phyloP scores from a whole-genome alignment of 2,113 vertebrate genomes.

The Pagrus major region DNA sequence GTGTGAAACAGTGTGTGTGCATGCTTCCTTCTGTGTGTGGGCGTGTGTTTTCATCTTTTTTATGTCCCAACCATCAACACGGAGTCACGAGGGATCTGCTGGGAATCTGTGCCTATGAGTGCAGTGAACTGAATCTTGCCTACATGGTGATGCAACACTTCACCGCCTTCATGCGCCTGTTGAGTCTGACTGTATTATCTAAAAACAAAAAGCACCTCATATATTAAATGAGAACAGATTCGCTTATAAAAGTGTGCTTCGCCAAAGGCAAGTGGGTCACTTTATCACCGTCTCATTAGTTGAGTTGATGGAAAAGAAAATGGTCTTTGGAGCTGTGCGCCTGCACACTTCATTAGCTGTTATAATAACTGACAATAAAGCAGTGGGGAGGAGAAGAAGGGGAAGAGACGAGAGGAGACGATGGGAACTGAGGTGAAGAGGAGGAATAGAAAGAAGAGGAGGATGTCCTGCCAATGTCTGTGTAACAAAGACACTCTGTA shows the following conservation, averaged over 20 bases:
- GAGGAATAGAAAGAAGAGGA: conserved; percentile 33
- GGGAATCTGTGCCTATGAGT: background rate
- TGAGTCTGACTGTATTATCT: conserved; percentile 1
- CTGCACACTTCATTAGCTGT: conserved; percentile 59
- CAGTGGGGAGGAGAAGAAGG: conserved; percentile 9
- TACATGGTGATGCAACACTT: background rate
- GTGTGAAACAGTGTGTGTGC: background rate
- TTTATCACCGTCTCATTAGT: conserved; percentile 67
- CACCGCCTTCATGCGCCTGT: background rate
- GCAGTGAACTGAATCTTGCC: background rate
- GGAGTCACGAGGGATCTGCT: conserved; percentile 15
- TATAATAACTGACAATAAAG: conserved; percentile 61
- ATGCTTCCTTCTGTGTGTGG: background rate
- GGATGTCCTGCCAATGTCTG: conserved; percentile 52
- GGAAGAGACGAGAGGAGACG: conserved; percentile 24
- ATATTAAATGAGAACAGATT: conserved; percentile 23
- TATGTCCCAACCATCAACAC: conserved; percentile 36
- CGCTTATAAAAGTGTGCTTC: background rate
- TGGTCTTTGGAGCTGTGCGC: conserved; percentile 70
- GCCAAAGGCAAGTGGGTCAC: conserved; percentile 33
- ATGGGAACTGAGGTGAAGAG: conserved; percentile 31
- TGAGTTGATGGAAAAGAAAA: conserved; percentile 71
- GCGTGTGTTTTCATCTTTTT: conserved; percentile 15
- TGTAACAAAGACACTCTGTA: conserved; percentile 74
- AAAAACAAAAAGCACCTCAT: background rate